Percentiles rank a stretch among this genome's conserved stretches.
phyloP scores from a whole-genome alignment of 2,113 vertebrate genomes.

The Elanus axillaris region DNA sequence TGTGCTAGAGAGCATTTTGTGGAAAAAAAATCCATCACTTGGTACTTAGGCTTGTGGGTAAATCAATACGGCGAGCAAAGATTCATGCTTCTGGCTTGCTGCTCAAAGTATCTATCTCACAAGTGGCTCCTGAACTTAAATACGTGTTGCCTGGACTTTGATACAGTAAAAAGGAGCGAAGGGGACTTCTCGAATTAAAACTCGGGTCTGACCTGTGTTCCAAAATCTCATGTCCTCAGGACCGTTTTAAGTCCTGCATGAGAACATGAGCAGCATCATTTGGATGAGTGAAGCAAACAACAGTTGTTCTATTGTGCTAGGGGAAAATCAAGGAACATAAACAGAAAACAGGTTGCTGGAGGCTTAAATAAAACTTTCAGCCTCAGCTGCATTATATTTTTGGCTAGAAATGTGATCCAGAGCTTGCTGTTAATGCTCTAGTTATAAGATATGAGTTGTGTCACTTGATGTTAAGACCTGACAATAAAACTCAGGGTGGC shows the following conservation, averaged over 20 bases:
- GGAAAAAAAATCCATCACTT: not conserved
- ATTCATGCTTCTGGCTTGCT: not conserved
- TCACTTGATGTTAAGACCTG: not conserved
- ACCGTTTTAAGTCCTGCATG: not conserved
- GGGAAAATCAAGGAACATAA: not conserved
- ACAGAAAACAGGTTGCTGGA: not conserved
- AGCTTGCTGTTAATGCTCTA: not conserved
- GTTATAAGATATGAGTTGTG: not conserved
- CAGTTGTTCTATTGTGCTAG: not conserved
- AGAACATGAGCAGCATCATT: not conserved
- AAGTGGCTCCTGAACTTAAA: not conserved
- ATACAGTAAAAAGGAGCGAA: not conserved
- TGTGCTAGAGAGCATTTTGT: not conserved
- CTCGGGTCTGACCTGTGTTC: not conserved
- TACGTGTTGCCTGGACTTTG: not conserved
- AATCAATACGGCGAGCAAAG: not conserved
- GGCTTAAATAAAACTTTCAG: not conserved
- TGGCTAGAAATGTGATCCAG: not conserved
- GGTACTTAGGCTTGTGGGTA: not conserved
- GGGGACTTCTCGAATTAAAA: not conserved
- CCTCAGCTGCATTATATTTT: not conserved
- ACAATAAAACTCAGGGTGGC: not conserved
- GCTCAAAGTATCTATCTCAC: not conserved
- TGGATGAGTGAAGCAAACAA: not conserved
- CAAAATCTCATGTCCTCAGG: not conserved